phyloP scores from a whole-genome alignment of 1,140 invertebrate species.

The Xylocopa sonorina region DNA sequence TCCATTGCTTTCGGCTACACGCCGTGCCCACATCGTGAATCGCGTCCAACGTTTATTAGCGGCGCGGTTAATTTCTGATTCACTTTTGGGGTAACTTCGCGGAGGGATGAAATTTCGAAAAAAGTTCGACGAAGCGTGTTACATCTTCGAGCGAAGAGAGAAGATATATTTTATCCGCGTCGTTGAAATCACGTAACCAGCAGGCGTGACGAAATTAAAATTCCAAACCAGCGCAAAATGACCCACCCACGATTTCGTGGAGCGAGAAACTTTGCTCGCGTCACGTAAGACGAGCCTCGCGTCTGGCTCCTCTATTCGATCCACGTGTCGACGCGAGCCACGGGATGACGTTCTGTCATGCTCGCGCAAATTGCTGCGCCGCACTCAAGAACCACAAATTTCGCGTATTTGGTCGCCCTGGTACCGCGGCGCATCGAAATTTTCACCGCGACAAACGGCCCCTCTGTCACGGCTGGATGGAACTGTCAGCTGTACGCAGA shows the following conservation, averaged over 20 bases:
- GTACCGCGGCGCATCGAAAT: background rate
- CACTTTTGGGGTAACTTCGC: too few species aligned
- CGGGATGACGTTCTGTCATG: constrained; percentile 21
- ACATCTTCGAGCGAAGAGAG: too few species aligned
- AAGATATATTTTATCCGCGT: background rate
- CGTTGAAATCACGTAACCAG: too few species aligned
- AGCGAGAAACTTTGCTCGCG: background rate
- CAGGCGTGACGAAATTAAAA: background rate
- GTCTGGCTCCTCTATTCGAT: constrained; percentile 6
- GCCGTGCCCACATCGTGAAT: too few species aligned
- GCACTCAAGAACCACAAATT: constrained; percentile 8
- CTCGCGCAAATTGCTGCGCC: background rate
- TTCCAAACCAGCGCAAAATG: background rate
- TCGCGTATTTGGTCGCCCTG: background rate
- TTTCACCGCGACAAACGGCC: background rate
- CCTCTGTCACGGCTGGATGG: background rate
- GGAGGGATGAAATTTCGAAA: too few species aligned
- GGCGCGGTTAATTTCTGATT: too few species aligned
- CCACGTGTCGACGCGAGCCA: constrained; percentile 18
- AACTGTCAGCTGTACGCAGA: background rate
- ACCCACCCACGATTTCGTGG: background rate
- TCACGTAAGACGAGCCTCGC: constrained; percentile 9
- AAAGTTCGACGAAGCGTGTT: too few species aligned
- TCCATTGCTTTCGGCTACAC: constrained; percentile 6
- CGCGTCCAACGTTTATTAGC: too few species aligned